Base-by-base conservation (phyloP, 2,888 invertebrate genomes). In the Hydraecia micacea region DNA sequence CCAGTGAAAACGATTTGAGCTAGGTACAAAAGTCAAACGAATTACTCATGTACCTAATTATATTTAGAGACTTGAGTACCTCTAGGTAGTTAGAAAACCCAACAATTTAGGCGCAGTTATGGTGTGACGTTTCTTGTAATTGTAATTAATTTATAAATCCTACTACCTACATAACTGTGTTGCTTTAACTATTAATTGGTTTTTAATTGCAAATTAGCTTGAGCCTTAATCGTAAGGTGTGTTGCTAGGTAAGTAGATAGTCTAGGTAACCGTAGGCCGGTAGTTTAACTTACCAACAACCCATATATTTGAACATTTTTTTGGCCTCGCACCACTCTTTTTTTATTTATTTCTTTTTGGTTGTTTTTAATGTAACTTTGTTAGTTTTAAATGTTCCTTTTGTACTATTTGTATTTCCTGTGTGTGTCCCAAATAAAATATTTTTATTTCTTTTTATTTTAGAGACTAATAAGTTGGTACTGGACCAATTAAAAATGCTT, bases 151-250 rank as follows among this genome's bases (percentile, higher is more conserved):
- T 80, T 63, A 36, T 46, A 76, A 82, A 60, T 39, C 52, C 15
- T 52, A 39, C 67, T 28, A 58, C 52, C 11, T 42, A 46, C 2
- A 42, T 58, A 77, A 46, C 49, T 4, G 32, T 81, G 21, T 81
- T 81, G 75, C 75, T 66, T 66, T 81, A 74, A 52, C 79, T 82
- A 82, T 82, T 79, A 75, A 79, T 66, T 82, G 42, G 28, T 68
- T 80, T 80, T 77, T 80, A 63, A 80, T 80, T 83, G 77, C 83
- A 76, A 82, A 80, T 80, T 83, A 76, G 67, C 67, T 79, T 68
- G 36, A 9, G n/a, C 2, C 52, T 49, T 67, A 75, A 60, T 82
- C 36, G 52, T 46, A 55, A 46, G n/a, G 21, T 80, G 28, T 42
- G 78, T 62, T 28, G 9, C 32, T 42, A 66, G 32, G 39, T 42